Evolutionary conservation across 1,140 invertebrate genomes (phyloP).

Genomic region (Brachionus sp.): DNA sequence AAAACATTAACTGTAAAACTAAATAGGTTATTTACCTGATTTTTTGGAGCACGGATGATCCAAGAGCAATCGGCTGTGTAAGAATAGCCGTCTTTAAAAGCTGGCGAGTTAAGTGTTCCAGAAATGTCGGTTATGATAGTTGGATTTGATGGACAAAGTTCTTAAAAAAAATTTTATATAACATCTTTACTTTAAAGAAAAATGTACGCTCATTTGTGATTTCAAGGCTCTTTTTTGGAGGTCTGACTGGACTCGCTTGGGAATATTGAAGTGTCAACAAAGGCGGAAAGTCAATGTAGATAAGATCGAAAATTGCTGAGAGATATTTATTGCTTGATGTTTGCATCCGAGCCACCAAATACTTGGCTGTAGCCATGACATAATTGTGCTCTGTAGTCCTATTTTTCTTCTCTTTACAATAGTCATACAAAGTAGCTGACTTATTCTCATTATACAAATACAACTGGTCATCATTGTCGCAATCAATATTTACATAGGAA

Average conservation of each 20-base stretch:
- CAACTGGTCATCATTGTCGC: slow-evolving; percentile 16
- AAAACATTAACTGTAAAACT: no score
- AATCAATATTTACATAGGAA: slow-evolving; percentile 21
- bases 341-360: slow-evolving; percentile 25
- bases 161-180: slow-evolving; percentile 6
- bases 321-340: slow-evolving; percentile 23
- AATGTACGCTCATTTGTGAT: slow-evolving; percentile 14
- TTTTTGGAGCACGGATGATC: slow-evolving; percentile 37
- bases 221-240: background rate
- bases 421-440: background rate
- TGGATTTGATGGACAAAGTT: slow-evolving; percentile 5
- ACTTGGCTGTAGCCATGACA: background rate
- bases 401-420: background rate
- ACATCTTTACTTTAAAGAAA: background rate
- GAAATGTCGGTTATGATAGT: background rate
- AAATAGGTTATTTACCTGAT: background rate
- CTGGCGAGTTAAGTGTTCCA: slow-evolving; percentile 6
- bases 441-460: slow-evolving; percentile 34
- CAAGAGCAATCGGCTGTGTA: slow-evolving; percentile 9
- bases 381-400: background rate
- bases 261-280: background rate
- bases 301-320: slow-evolving; percentile 19
- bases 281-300: background rate
- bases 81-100: background rate
- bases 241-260: background rate